Evolutionary conservation across 37 sponge, comb jelly and placozoan genomes (phyloP).

Genomic region (Tethya wilhelma): DNA sequence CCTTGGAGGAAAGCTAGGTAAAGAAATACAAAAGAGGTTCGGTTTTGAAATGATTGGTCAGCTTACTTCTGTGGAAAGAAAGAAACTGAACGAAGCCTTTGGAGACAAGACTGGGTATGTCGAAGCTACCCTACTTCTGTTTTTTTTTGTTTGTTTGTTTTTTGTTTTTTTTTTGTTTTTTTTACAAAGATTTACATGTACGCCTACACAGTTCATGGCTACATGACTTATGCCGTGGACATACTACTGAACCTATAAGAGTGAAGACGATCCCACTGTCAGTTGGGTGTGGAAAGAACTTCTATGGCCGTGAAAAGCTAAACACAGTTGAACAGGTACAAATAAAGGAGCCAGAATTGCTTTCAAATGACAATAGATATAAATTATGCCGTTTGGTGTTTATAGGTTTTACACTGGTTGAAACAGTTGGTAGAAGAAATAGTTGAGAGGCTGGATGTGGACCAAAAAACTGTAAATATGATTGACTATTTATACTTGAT

Average conservation of each 20-base stretch:
- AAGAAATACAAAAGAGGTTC: slow-evolving; percentile 39
- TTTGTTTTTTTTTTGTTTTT: background rate
- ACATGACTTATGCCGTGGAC: slow-evolving; percentile 74
- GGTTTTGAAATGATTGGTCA: slow-evolving; percentile 62
- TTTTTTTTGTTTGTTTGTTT: background rate
- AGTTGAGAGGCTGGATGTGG: slow-evolving; percentile 57
- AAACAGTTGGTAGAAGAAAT: slow-evolving; percentile 57
- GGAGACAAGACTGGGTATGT: slow-evolving; percentile 81
- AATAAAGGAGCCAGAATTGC: no score
- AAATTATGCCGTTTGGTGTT: background rate
- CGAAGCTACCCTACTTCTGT: background rate
- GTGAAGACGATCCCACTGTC: slow-evolving; percentile 64
- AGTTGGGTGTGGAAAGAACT: slow-evolving; percentile 90
- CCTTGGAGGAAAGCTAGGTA: slow-evolving; percentile 91
- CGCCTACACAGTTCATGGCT: slow-evolving; percentile 60
- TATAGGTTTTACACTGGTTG: slow-evolving; percentile 63
- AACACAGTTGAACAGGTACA: slow-evolving; percentile 46
- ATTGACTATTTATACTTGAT: no score
- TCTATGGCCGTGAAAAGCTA: slow-evolving; percentile 64
- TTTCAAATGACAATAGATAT: background rate
- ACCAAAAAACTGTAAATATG: no score
- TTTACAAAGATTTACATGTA: no score
- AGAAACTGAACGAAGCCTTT: slow-evolving; percentile 41
- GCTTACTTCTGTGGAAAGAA: slow-evolving; percentile 30
- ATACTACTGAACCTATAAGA: slow-evolving; percentile 74